Evolutionary conservation across 2,797 vertebrate genomes (phyloP).

Genomic region (Rhynchotus rufescens): DNA sequence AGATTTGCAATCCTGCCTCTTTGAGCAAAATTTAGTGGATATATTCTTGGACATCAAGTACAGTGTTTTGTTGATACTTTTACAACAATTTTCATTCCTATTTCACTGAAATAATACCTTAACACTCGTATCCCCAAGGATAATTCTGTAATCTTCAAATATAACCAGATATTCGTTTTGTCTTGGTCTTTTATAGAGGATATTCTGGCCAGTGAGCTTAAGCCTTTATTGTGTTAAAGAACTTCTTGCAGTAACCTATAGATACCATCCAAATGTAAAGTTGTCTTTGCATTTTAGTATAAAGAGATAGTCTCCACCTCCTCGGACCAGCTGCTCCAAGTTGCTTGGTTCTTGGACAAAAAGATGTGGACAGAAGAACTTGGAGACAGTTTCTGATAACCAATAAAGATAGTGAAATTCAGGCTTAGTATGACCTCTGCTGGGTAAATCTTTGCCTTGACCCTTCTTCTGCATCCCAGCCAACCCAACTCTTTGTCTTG

Average conservation of each 20-base stretch:
- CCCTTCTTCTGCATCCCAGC: not conserved
- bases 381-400: not conserved
- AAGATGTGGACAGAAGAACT: not conserved
- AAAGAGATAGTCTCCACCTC: not conserved
- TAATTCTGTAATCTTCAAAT: not conserved
- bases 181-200: not conserved
- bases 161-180: not conserved
- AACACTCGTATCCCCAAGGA: not conserved
- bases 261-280: not conserved
- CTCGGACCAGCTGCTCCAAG: not conserved
- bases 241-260: not conserved
- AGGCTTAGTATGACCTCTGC: conserved; percentile 59
- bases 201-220: not conserved
- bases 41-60: not conserved
- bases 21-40: not conserved
- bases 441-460: conserved; percentile 8
- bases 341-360: not conserved
- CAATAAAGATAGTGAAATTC: not conserved
- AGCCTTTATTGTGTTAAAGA: not conserved
- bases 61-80: not conserved
- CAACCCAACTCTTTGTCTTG: not conserved
- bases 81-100: not conserved
- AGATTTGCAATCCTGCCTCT: not conserved
- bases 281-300: not conserved
- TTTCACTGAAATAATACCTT: not conserved